Percentiles rank a stretch among this genome's conserved stretches.
phyloP scores from a whole-genome alignment of 2,888 invertebrate genomes.

The Leptinotarsa tumamoca region DNA sequence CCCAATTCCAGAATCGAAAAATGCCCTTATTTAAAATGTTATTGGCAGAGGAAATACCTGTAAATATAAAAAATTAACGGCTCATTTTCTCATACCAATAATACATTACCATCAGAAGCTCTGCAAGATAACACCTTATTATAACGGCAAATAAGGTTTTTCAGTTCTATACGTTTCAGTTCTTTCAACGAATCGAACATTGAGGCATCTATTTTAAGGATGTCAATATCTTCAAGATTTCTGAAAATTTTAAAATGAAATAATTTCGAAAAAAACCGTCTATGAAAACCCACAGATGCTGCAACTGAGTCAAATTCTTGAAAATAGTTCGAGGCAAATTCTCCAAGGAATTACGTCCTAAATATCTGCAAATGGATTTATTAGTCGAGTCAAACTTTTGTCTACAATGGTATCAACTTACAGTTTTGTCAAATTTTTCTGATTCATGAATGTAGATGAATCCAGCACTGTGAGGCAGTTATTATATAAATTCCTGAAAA shows the following conservation, averaged over 20 bases:
- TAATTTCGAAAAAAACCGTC: not conserved
- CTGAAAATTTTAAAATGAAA: not conserved
- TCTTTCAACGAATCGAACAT: not conserved
- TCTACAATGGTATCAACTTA: not conserved
- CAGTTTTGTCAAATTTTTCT: conserved; percentile 1
- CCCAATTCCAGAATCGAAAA: conserved; percentile 25
- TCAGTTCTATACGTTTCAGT: not conserved
- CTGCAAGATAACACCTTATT: not conserved
- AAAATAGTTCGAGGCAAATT: not conserved
- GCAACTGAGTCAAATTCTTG: not conserved
- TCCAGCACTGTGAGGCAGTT: not conserved
- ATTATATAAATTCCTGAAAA: conserved; percentile 7
- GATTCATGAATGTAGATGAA: not conserved
- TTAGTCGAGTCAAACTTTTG: not conserved
- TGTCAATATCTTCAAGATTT: conserved; percentile 1
- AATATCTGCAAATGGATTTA: not conserved
- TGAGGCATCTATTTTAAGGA: not conserved
- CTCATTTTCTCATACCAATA: not conserved
- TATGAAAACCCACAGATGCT: not conserved
- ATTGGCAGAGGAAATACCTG: conserved; percentile 21
- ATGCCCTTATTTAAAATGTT: conserved; percentile 16
- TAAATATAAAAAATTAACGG: not conserved
- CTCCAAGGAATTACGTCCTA: not conserved
- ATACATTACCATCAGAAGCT: not conserved
- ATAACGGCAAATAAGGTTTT: not conserved